Percentiles rank a stretch among this genome's conserved stretches.
phyloP scores from a whole-genome alignment of 2,113 vertebrate genomes.

The Opisthocomus hoazin region DNA sequence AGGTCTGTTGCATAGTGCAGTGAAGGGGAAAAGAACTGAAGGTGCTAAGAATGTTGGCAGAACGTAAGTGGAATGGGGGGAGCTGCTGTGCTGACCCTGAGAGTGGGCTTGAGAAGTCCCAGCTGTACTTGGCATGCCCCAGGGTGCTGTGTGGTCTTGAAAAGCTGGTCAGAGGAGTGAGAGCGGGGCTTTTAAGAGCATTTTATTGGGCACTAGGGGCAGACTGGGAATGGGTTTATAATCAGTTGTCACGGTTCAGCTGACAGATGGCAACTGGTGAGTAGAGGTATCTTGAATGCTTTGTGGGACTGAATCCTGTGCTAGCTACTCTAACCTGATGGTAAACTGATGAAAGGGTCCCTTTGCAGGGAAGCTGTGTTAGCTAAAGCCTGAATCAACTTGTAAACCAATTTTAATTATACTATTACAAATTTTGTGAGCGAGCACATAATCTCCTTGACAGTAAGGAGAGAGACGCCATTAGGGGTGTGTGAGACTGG shows the following conservation, averaged over 20 bases:
- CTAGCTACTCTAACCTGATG: not conserved
- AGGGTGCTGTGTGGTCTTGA: not conserved
- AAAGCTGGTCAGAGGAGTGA: not conserved
- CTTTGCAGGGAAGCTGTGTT: not conserved
- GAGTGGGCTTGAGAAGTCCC: not conserved
- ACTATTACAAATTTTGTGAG: not conserved
- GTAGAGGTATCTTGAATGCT: not conserved
- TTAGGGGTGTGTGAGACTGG: not conserved
- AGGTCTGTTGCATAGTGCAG: not conserved
- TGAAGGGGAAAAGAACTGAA: constrained; percentile 19
- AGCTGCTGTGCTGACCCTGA: not conserved
- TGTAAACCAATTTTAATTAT: not conserved
- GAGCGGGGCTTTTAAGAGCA: not conserved
- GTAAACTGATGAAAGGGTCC: not conserved
- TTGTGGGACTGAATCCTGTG: not conserved
- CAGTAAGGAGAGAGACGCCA: not conserved
- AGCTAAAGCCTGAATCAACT: not conserved
- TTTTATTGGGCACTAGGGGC: constrained; percentile 14
- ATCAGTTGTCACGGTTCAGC: not conserved
- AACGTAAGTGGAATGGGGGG: not conserved
- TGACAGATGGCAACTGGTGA: constrained; percentile 15
- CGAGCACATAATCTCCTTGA: not conserved
- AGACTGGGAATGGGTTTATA: not conserved
- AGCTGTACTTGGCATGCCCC: not conserved
- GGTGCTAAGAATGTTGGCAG: not conserved